Conservation (phyloP, 2,888 invertebrate species). For the Pimpla rufipes region DNA sequence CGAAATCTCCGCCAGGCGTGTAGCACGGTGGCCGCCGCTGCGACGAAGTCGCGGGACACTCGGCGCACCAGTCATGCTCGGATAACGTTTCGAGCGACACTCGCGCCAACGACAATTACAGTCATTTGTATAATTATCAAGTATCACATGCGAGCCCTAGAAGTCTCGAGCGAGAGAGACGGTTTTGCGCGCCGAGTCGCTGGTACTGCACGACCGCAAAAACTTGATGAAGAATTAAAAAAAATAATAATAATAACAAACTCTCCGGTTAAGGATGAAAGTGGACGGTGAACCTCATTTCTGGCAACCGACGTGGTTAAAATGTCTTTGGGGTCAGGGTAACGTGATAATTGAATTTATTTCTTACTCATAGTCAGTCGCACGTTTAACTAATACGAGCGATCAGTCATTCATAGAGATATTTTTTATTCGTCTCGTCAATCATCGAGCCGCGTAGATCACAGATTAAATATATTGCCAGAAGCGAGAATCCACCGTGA, state of each 20-base stretch:
- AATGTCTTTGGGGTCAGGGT: neutral
- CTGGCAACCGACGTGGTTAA: neutral
- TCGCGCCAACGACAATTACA: conserved; percentile 51
- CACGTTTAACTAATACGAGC: neutral
- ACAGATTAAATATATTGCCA: neutral
- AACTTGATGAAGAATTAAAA: conserved; percentile 1
- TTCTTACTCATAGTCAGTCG: neutral
- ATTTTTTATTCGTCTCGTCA: neutral
- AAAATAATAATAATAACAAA: neutral
- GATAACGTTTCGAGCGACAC: conserved; percentile 60
- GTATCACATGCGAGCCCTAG: conserved; percentile 46
- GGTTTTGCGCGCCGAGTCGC: conserved; percentile 16
- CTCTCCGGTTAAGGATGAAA: neutral
- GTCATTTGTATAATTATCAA: conserved; percentile 57
- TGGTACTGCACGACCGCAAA: conserved; percentile 13
- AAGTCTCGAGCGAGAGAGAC: conserved; percentile 35
- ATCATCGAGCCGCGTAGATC: neutral
- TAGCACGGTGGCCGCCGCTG: neutral
- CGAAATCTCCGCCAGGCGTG: conserved; percentile 29
- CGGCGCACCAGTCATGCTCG: conserved; percentile 54
- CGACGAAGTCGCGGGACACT: conserved; percentile 12
- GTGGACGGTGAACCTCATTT: neutral
- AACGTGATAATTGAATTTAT: neutral
- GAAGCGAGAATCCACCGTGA: neutral
- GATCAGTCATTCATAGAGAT: neutral